These are phyloP conservation scores for Pomacea canaliculata DNA, from an alignment of 2,888 invertebrate species.

Conservation along the genomic window DNA sequence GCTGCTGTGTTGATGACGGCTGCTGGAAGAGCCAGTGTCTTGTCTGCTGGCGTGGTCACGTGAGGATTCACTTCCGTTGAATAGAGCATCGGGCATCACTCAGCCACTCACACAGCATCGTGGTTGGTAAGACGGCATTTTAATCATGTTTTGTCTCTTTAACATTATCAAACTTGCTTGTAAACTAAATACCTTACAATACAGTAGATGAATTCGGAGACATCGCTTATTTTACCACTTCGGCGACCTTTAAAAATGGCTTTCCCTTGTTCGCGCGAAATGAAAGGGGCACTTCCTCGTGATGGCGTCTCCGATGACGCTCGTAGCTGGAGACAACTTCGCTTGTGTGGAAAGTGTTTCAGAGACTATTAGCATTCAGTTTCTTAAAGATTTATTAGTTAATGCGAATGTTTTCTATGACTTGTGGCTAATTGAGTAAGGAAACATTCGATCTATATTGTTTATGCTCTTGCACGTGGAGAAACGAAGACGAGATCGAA, in stretches of 20 bases:
- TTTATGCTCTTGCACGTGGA: no score
- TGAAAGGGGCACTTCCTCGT: slow-evolving; percentile 21
- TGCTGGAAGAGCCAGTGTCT: slow-evolving; percentile 29
- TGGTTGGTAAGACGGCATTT: slow-evolving; percentile 9
- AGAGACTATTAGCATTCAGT: no score
- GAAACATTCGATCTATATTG: no score
- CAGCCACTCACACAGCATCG: slow-evolving; percentile 26
- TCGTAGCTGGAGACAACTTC: no score
- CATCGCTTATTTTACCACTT: not conserved
- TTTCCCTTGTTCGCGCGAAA: slow-evolving; percentile 24
- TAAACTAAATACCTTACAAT: no score
- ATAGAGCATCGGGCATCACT: slow-evolving; percentile 36
- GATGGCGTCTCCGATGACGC: not conserved
- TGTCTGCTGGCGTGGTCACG: slow-evolving; percentile 38
- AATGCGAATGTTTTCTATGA: no score
- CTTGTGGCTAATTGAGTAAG: no score
- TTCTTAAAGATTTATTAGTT: no score
- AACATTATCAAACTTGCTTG: no score
- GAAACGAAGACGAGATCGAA: no score
- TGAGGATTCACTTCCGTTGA: slow-evolving; percentile 32
- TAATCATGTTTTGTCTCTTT: not conserved
- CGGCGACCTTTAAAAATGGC: slow-evolving; percentile 3
- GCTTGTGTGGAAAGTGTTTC: no score
- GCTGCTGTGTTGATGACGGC: not conserved
- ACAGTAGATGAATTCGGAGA: no score